Evolutionary conservation across 30 jellyfish, hydroid and myxozoan species (phyloP), one percentile per base, ranked within the genome.

Genomic region (Aurelia sp.): DNA sequence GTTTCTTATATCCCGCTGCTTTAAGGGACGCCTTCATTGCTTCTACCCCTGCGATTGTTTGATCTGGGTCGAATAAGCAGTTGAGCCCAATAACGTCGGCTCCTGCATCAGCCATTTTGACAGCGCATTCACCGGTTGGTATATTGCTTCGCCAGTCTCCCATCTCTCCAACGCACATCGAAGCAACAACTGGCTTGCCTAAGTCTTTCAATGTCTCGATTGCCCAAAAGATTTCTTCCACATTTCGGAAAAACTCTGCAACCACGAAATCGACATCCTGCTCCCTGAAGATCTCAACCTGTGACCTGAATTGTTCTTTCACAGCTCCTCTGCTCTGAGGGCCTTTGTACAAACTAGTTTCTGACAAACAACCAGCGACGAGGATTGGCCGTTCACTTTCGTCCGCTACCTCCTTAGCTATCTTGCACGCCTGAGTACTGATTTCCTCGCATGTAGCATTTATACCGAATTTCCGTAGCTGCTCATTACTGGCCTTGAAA

Each of bases 91-190:
- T 90, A 22, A 90, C 88, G 55, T 90, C 97, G 31, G 94, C 93
- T 20, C 97, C 97, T 50, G 97, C 93, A 38, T 82, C 73, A 5
- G 97, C 97, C 93, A 82, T 65, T 77, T 75, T 77, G 47, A 90
- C 86, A 12, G 92, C 97, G 68, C 93, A 81, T 35, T 90, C 90
- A 55, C 82, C 94, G 20, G 90, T 63, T 3, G 94, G 51, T 31
- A 81, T 70, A 24, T 44, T 44, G 15, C 9, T 44, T 7, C 15
- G 15, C 55, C 55, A 44, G 55, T 90, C 97, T 8, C 97, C 94
- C 75, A 74, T 63, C 35, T 86, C 87, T 27, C 97, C 97, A 55
- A 90, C 82, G 21, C 72, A 44, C 97, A 90, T 81, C 81, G 75
- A 67, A 31, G 90, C 90, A 1, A 89, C 91, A 21, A 90, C 63